A percentile compares a stretch with the other conserved stretches of the same genome.
Conservation (phyloP, 2,113 vertebrate species). For the Anarrhichthys ocellatus region DNA sequence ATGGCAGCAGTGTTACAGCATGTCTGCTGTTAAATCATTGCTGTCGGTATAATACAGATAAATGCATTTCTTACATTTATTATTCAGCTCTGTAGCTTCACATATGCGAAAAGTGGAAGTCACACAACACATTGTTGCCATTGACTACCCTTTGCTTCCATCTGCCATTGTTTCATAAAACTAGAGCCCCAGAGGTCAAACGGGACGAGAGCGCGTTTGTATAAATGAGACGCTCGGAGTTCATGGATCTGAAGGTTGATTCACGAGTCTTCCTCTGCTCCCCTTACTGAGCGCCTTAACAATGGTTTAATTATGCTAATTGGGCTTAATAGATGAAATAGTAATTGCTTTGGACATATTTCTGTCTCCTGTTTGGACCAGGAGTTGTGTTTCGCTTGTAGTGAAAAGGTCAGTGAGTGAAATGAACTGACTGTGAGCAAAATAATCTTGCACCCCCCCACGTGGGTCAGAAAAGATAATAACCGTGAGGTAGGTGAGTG, state of each 20-base stretch:
- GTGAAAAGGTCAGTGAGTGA: constrained; percentile 30
- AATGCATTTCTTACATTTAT: not conserved
- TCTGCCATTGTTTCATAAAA: constrained; percentile 9
- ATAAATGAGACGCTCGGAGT: constrained; percentile 13
- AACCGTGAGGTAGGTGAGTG: constrained; percentile 30
- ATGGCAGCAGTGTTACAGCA: not conserved
- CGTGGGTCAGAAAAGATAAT: constrained; percentile 28
- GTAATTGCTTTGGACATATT: constrained; percentile 20
- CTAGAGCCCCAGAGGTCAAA: constrained; percentile 19
- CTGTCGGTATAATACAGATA: not conserved
- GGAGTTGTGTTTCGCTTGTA: not conserved
- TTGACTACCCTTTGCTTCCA: not conserved
- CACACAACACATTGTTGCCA: not conserved
- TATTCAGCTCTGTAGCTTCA: not conserved
- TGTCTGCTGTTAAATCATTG: not conserved
- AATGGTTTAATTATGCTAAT: constrained; percentile 46
- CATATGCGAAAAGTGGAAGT: not conserved
- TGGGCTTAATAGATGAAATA: constrained; percentile 38
- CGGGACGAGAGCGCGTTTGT: constrained; percentile 14
- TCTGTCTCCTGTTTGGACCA: not conserved
- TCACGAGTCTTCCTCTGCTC: constrained; percentile 21
- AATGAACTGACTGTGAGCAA: constrained; percentile 5
- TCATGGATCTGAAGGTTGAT: constrained; percentile 24
- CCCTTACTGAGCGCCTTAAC: not conserved
- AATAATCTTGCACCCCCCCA: constrained; percentile 16